phyloP scores from a whole-genome alignment of 1,140 invertebrate species.

The Drosophila obscura region DNA sequence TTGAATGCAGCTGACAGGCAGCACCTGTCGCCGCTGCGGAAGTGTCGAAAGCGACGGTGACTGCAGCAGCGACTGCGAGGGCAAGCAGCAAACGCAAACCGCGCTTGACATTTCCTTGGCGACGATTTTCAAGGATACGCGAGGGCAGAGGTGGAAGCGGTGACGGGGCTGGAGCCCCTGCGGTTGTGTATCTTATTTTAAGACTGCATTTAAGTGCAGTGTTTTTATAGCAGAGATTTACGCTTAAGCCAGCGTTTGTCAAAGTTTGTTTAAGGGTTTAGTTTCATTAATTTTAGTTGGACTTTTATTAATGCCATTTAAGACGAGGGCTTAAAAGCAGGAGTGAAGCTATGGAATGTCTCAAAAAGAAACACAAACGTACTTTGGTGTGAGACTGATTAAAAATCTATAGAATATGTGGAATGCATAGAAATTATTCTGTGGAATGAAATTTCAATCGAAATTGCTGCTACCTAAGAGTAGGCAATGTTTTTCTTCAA shows the following conservation, averaged over 20 bases:
- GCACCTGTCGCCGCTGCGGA: constrained; percentile 63
- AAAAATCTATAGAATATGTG: not conserved
- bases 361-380: constrained; percentile 2
- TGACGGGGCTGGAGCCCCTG: constrained; percentile 4
- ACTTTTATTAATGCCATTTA: constrained; percentile 36
- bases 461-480: constrained; percentile 3
- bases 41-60: constrained; percentile 22
- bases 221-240: constrained; percentile 28
- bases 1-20: constrained; percentile 74
- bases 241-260: constrained; percentile 41
- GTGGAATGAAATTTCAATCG: not conserved
- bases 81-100: constrained; percentile 34
- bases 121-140: constrained; percentile 22
- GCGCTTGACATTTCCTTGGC: constrained; percentile 55
- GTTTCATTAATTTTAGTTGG: constrained; percentile 37
- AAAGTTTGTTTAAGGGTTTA: constrained; percentile 39
- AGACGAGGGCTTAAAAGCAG: constrained; percentile 1
- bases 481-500: constrained; percentile 1
- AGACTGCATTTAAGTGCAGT: constrained; percentile 43
- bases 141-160: not conserved
- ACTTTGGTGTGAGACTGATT: too few species aligned
- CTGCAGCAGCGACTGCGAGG: constrained; percentile 15
- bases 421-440: not conserved
- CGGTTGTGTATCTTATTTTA: constrained; percentile 21
- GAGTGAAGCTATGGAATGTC: too few species aligned